Percentiles rank a stretch among this genome's conserved stretches.
phyloP scores from a whole-genome alignment of 2,113 vertebrate species.

The Narcine bancroftii region DNA sequence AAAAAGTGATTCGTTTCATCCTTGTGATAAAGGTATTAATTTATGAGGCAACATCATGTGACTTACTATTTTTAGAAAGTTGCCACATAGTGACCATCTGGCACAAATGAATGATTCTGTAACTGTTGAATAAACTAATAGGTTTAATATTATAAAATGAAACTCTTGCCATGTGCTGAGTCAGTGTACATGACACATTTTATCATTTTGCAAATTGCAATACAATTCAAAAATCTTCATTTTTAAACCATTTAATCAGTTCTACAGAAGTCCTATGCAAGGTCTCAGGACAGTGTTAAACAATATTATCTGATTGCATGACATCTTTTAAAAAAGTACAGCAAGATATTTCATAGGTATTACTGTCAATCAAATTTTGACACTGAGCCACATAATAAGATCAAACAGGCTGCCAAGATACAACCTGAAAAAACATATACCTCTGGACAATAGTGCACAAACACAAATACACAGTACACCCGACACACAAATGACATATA shows the following conservation, averaged over 20 bases:
- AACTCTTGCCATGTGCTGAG: neutral
- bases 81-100: neutral
- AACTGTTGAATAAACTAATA: neutral
- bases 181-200: neutral
- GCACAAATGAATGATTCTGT: no score
- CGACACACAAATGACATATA: no score
- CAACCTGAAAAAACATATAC: neutral
- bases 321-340: neutral
- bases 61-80: neutral
- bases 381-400: neutral
- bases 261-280: neutral
- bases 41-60: neutral
- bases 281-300: no score
- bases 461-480: no score
- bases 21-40: neutral
- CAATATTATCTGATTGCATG: neutral
- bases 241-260: neutral
- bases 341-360: neutral
- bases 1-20: constrained; percentile 8
- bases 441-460: no score
- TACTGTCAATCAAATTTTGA: neutral
- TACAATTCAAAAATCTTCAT: no score
- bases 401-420: no score
- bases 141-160: neutral
- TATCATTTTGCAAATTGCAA: no score